A percentile compares a stretch with the other conserved stretches of the same genome.
These are phyloP conservation scores for Proales similis DNA, from an alignment of 1,140 invertebrate species.

Conservation along the genomic window DNA sequence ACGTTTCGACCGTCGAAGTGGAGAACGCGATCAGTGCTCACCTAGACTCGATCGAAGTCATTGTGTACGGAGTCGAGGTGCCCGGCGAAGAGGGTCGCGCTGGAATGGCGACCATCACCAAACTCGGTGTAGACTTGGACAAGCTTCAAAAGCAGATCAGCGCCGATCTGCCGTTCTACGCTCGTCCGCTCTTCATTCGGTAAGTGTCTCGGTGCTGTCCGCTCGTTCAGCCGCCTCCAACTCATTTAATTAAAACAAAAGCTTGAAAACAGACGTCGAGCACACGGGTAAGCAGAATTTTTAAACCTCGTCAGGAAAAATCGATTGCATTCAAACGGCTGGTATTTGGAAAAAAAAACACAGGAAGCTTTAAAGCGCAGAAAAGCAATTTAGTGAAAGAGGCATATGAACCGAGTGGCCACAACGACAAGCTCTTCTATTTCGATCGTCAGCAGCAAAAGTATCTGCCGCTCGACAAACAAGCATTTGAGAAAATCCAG, in stretches of 20 bases:
- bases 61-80: slow-evolving; percentile 86
- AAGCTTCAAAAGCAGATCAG: not conserved
- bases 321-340: too few relatives aligned
- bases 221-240: too few relatives aligned
- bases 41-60: slow-evolving; percentile 65
- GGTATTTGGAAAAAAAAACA: too few relatives aligned
- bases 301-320: too few relatives aligned
- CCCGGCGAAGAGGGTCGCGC: slow-evolving; percentile 45
- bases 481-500: slow-evolving; percentile 11
- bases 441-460: slow-evolving; percentile 3
- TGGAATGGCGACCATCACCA: slow-evolving; percentile 16
- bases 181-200: slow-evolving; percentile 28
- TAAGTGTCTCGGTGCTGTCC: too few relatives aligned
- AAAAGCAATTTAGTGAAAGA: slow-evolving; percentile 6
- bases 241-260: too few relatives aligned
- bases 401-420: not conserved
- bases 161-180: slow-evolving; percentile 16
- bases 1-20: slow-evolving; percentile 94
- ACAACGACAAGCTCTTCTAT: slow-evolving; percentile 24
- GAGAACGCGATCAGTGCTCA: slow-evolving; percentile 73
- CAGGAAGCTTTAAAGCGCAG: slow-evolving; percentile 23
- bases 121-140: slow-evolving; percentile 10
- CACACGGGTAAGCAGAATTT: too few relatives aligned
- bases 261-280: slow-evolving; percentile 2
- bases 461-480: slow-evolving; percentile 1